Percentiles rank a stretch among this genome's conserved stretches.
phyloP scores from a whole-genome alignment of 2,888 invertebrate species.

The Agrochola litura region DNA sequence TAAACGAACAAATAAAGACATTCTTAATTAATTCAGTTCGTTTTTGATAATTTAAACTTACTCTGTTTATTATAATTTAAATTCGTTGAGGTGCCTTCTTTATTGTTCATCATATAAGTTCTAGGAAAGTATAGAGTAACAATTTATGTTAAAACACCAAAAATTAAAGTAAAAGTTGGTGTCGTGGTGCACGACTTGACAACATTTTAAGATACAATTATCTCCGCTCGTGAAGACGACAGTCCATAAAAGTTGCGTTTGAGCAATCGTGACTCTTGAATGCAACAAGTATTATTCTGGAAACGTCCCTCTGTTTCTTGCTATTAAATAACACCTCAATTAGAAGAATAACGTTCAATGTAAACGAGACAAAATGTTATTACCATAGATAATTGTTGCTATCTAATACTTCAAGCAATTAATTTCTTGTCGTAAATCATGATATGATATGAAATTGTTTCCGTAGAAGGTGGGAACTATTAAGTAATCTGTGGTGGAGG shows the following conservation, averaged over 20 bases:
- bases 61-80: background rate
- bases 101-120: conserved; percentile 2
- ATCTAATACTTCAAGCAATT: conserved; percentile 7
- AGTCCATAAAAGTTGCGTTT: conserved; percentile 50
- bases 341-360: background rate
- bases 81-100: background rate
- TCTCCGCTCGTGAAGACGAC: conserved; percentile 71
- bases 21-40: conserved; percentile 1
- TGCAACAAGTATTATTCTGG: conserved; percentile 21
- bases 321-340: conserved; percentile 19
- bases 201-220: conserved; percentile 68
- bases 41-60: background rate
- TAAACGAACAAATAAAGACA: conserved; percentile 10
- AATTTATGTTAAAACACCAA: conserved; percentile 15
- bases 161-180: conserved; percentile 62
- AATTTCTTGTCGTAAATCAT: conserved; percentile 20
- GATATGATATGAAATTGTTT: conserved; percentile 55
- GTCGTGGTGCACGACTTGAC: conserved; percentile 70
- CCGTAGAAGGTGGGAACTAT: conserved; percentile 52
- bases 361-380: conserved; percentile 19
- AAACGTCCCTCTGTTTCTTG: conserved; percentile 7
- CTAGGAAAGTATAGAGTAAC: conserved; percentile 11
- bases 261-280: conserved; percentile 47
- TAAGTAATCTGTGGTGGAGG: conserved; percentile 44
- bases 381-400: conserved; percentile 4